Evolutionary conservation across 2,113 vertebrate genomes (phyloP), one percentile per base, ranked within the genome.

Genomic region (Hassar affinis): DNA sequence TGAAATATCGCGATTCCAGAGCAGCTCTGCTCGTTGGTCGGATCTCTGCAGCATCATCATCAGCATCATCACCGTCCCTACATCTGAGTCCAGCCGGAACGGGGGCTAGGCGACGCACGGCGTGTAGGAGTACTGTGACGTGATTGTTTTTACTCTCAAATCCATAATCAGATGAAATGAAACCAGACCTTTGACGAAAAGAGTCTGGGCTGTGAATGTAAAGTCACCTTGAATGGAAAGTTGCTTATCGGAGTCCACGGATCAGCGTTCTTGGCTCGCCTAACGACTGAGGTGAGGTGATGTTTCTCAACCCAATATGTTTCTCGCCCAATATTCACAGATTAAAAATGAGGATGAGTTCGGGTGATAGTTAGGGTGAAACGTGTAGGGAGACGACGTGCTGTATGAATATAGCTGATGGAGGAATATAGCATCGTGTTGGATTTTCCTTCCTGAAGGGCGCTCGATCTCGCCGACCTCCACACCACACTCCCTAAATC

Each of bases 121-220:
- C 68, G 86, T 83, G 84, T 83, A 72, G 81, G 80, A 86, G 83
- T 68, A 81, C 25, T 47, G 79, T 83, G 87, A 85, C 87, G 80
- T 59, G 76, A 51, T 83, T 64, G 68, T 84, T 72, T 75, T 49
- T 27, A 82, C 79, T 86, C 79, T 42, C 51, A 49, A 72, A 42
- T 42, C 51, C 33, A 38, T 20, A 51, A 71, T 72, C 62, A 33
- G 64, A 59, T 51, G 74, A 66, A 38, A 45, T 2, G 75, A 81
- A 57, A 81, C 25, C 66, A 35, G 38, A 30, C 14, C 74, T 78
- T 77, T 78, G 49, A 56, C 20, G 45, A 42, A 64, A 33, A 61
- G n/a, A 47, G 17, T 25, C 42, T 11, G 51, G 1, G 51, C 49
- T 15, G 49, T 79, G 49, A 80, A 76, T 10, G 54, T 17, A 15